Base-by-base conservation (phyloP, 2,797 vertebrate genomes). In the Esox lucius region DNA sequence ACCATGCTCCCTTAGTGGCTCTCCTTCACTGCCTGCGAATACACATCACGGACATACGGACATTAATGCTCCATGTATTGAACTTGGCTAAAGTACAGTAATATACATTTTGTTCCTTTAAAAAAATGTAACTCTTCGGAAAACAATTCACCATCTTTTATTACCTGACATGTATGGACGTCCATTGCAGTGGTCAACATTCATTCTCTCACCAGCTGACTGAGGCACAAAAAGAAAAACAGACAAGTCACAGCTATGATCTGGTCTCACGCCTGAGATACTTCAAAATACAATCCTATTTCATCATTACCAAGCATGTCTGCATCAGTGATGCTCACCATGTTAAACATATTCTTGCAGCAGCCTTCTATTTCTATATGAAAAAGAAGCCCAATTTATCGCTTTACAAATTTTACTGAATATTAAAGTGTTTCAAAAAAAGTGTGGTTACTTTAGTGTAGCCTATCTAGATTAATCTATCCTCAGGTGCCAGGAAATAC, bases 121-220 rank as follows among this genome's bases (percentile, higher is more conserved):
- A 17, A 7, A 48, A 46, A 56, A 28, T 33, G 53, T 70, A 13
- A 59, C 24, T 48, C 42, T 26, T 22, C 13, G 67, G 12, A 67
- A 73, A 53, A 49, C 53, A 13, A 24, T 11, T 15, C 2, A 26
- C 22, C 4, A 35, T 31, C 73, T 71, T 49, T 65, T 70, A 70
- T 80, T 94, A 97, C 97, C 97, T 90, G 96, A 95, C 89, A 95
- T 90, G 88, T 94, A 96, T 84, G 95, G 94, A 81, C 93, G 93
- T 86, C 95, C 97, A 93, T 96, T 97, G 92, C 94, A 96, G 92
- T 97, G 95, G 86, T 97, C 96, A 93, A 95, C 93, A 91, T 97
- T 97, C 97, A 98, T 98, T 91, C 90, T 96, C 89, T 92, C 92
- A 91, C 91, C 89, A 88, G 90, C 90, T 90, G 87, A 94, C 94